Evolutionary conservation across 2,113 vertebrate genomes (phyloP), one percentile per base, ranked within the genome.

Genomic region (Dipodomys ordii): DNA sequence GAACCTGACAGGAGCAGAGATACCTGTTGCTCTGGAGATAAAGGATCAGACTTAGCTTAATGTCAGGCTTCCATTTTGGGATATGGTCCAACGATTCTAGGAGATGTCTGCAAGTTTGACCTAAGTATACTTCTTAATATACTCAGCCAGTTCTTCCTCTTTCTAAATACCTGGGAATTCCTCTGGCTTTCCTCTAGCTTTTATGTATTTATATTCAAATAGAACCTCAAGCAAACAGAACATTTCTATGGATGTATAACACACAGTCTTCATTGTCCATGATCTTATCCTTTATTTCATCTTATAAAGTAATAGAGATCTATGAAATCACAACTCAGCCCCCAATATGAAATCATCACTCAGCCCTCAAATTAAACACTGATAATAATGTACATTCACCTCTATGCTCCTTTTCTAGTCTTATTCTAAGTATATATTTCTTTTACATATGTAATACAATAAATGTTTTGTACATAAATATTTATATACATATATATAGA

Each of bases 101-200:
- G 74, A 22, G 25, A 60, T 60, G 16, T 81, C 91, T 90, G 20
- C 0, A 91, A 35, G 11, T 8, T 2, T 1, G 67, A 53, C 67
- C 78, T 92, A 72, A 85, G 73, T 8, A 53, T 82, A 16, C 72
- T 92, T 95, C 87, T 87, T 32, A 86, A 62, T 20, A 4, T 23
- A 62, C 53, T 49, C 60, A 53, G 80, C 57, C 8, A 32, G 3
- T 71, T 27, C 13, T 65, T 10, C 60, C 28, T 25, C 13, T 27
- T 80, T 91, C 25, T 30, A 71, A 39, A 62, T 4, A 39, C 23
- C 65, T 79, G 32, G 67, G 23, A 46, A 71, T 64, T 79, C 39
- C 72, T 81, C 62, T 30, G 28, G 23, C n/a, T 27, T 71, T 71
- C 44, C 23, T 69, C n/a, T 49, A 22, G 27, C 20, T 88, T 67